Base-by-base conservation (phyloP, 2,888 invertebrate species). In the Schrankia costaestrigalis region DNA sequence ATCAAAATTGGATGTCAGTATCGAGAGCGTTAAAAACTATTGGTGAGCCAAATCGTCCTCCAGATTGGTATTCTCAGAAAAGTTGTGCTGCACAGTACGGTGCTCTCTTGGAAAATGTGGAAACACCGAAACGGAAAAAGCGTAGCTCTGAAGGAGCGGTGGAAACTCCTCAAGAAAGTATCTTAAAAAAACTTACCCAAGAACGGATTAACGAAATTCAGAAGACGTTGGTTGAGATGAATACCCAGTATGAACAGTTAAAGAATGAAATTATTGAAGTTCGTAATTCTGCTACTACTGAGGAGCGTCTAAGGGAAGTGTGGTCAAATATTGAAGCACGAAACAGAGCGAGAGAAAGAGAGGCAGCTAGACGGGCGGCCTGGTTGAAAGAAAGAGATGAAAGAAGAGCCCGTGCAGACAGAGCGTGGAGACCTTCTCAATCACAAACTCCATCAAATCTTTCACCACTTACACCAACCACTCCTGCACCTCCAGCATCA, bases 1-100 rank as follows among this genome's bases (percentile, higher is more conserved):
- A 97, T 71, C 96, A 96, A 72, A 95, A 97, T 77, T 96, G 97
- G 97, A 93, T 95, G 89, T 93, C 95, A 0, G 96, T 96, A 1
- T 95, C 95, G 27, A 86, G 95, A 21, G 91, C 94, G 0, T 76
- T 97, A 6, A 94, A 94, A 82, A 91, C 94, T 8, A 92, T 94
- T 51, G 92, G 92, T 8, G 95, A 95, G 55, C 87, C 93, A 25
- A 92, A 92, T 54, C 86, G 95, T 37, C 95, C 93, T 0, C 80
- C 89, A 0, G 97, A 95, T 66, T 97, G 95, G 96, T 97, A 96
- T 69, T 96, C 96, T 0, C 96, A 95, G 67, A 86, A 86, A 44
- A 85, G 86, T 26, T 97, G 97, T 81, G 97, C 97, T 0, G 91
- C 95, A 0, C 97, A 97, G 64, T 98, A 97, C 77, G 93, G 94